Conservation (phyloP, 2,888 invertebrate genomes). For the Volucella inflata region DNA sequence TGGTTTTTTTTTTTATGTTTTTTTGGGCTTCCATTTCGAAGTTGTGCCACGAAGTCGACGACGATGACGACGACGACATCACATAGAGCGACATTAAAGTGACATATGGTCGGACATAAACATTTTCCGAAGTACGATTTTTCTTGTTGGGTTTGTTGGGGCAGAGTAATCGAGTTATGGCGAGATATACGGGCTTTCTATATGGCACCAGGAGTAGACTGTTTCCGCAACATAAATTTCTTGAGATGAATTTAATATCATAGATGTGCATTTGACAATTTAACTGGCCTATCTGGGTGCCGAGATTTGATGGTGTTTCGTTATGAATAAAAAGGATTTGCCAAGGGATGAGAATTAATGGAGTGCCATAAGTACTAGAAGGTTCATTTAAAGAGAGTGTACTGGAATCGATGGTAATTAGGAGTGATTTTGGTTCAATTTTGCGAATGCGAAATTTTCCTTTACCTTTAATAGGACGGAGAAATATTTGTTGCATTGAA, state of each 20-base stretch:
- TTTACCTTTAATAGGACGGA: too few relatives aligned
- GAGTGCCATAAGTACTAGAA: too few relatives aligned
- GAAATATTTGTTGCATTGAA: too few relatives aligned
- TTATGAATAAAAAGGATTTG: constrained; percentile 1
- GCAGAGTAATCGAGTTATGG: constrained; percentile 59
- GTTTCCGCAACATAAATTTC: constrained; percentile 64
- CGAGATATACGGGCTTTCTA: constrained; percentile 35
- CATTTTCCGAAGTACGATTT: constrained; percentile 40
- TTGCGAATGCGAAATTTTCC: too few relatives aligned
- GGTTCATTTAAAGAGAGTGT: too few relatives aligned
- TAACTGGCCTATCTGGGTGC: constrained; percentile 42
- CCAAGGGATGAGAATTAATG: neutral
- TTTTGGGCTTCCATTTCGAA: constrained; percentile 34
- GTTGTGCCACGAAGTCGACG: constrained; percentile 27
- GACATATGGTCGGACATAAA: constrained; percentile 72
- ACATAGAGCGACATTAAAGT: constrained; percentile 63
- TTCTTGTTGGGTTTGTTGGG: constrained; percentile 34
- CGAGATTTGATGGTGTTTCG: constrained; percentile 65
- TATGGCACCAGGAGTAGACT: constrained; percentile 34
- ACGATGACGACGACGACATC: constrained; percentile 20
- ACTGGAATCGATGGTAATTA: too few relatives aligned
- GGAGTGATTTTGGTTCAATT: too few relatives aligned
- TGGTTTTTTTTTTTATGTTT: constrained; percentile 4
- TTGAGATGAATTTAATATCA: constrained; percentile 69
- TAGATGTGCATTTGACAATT: constrained; percentile 70